Conservation (phyloP, 2,113 vertebrate species). For the Shinisaurus crocodilurus region DNA sequence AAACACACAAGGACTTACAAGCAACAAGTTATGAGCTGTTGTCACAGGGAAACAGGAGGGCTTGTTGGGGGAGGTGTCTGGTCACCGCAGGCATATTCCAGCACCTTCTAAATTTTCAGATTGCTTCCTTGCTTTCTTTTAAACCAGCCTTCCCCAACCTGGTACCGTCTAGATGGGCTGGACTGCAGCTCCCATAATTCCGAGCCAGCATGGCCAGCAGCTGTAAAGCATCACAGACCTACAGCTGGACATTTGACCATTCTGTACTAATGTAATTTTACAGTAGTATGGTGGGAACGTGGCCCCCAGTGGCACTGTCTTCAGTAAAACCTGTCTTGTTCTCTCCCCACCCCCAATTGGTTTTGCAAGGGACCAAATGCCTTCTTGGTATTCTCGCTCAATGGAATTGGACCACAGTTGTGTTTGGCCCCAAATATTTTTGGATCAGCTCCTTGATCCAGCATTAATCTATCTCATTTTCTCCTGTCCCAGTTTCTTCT, state of each 20-base stretch:
- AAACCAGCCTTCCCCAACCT: neutral
- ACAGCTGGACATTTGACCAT: neutral
- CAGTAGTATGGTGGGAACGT: neutral
- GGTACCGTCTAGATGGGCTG: too few relatives aligned
- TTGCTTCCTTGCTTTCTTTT: neutral
- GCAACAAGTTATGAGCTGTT: neutral
- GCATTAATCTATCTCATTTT: slow-evolving; percentile 51
- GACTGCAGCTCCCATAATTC: too few relatives aligned
- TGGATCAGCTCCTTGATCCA: slow-evolving; percentile 54
- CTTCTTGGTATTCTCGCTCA: slow-evolving; percentile 34
- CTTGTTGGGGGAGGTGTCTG: neutral
- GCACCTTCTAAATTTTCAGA: neutral
- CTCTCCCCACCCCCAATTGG: slow-evolving; percentile 16
- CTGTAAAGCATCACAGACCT: neutral
- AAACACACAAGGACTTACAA: neutral
- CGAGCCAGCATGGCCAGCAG: too few relatives aligned
- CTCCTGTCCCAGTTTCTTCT: slow-evolving; percentile 29
- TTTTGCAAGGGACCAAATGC: neutral
- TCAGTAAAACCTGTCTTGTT: neutral
- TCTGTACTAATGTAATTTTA: neutral
- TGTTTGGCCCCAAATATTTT: slow-evolving; percentile 2
- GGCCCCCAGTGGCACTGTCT: neutral
- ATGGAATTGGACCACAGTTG: slow-evolving; percentile 25
- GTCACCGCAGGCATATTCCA: neutral
- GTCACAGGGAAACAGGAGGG: neutral